These are phyloP conservation scores for Clarias batrachus DNA, from an alignment of 2,113 vertebrate genomes.

Conservation along the genomic window DNA sequence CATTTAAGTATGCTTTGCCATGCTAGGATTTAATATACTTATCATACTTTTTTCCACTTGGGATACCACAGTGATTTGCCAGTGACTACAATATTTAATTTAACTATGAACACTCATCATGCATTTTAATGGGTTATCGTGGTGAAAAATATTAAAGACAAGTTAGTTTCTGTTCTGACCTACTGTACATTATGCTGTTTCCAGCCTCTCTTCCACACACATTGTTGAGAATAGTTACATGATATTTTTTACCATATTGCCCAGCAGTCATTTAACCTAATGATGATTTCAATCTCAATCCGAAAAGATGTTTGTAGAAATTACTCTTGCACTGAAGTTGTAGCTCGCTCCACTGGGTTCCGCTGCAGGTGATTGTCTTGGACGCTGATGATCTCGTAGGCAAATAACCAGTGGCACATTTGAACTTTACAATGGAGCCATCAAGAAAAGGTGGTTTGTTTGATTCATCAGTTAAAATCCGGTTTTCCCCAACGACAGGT, in stretches of 20 bases:
- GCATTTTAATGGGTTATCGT: too few relatives aligned
- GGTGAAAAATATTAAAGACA: too few relatives aligned
- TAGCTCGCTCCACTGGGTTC: constrained; percentile 48
- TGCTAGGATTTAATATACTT: too few relatives aligned
- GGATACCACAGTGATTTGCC: too few relatives aligned
- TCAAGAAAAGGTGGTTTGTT: not conserved
- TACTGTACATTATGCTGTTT: too few relatives aligned
- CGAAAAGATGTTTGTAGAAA: not conserved
- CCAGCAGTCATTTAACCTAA: not conserved
- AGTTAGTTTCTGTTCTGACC: too few relatives aligned
- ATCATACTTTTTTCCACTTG: too few relatives aligned
- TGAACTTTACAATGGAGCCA: not conserved
- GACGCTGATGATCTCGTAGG: not conserved
- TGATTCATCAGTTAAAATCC: not conserved
- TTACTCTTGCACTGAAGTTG: constrained; percentile 52
- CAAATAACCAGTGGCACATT: not conserved
- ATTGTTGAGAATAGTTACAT: not conserved
- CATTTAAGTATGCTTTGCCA: too few relatives aligned
- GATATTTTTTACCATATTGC: not conserved
- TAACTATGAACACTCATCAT: too few relatives aligned
- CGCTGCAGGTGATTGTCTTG: not conserved
- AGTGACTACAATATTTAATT: too few relatives aligned
- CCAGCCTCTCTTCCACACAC: too few relatives aligned
- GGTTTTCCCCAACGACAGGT: constrained; percentile 11
- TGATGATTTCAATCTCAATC: not conserved